Evolutionary conservation across 2,888 invertebrate species (phyloP), one percentile per base, ranked within the genome.

Genomic region (Diarsia dahlii): DNA sequence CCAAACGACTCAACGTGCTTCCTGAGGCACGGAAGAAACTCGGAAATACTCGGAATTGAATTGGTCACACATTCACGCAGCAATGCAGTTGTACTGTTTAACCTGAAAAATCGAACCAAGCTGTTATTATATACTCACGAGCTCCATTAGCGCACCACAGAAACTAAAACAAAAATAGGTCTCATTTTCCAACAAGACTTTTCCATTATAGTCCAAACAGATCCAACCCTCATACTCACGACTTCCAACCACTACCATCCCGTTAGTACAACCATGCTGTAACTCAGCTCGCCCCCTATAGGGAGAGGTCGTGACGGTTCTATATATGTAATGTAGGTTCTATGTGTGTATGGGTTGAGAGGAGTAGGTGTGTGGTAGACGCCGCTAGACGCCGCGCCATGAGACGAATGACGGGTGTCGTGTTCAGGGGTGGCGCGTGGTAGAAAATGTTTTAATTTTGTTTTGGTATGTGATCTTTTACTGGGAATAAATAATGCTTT

Each of bases 321-420:
- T 82, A 66, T 82, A 56, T 70, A 10, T n/a, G 18, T 23, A 9
- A 54, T 79, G 5, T 78, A 63, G 6, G 0, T 58, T 60, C 23
- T 68, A 6, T 67, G 52, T 50, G 23, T 28, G 0, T 45, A 28
- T 66, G 56, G 48, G 48, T 73, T 45, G 15, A 69, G 67, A 71
- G 56, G 62, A 23, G 78, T 78, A 74, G 68, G 52, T 83, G 66
- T 68, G 64, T 65, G 65, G 62, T 68, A 79, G 85, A 76, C 81
- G 84, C 56, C 71, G 77, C 80, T 71, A 72, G 80, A 80, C 79
- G 69, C 71, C 74, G 74, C 69, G 74, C 73, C 80, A 76, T 34
- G 76, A 84, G 86, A 82, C 81, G 86, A 84, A 84, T 87, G 86
- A 86, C 80, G 80, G 77, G 78, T 72, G 71, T 63, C 63, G 74